Conservation (phyloP, 2,113 vertebrate genomes). For the Trichomycterus rosablanca region DNA sequence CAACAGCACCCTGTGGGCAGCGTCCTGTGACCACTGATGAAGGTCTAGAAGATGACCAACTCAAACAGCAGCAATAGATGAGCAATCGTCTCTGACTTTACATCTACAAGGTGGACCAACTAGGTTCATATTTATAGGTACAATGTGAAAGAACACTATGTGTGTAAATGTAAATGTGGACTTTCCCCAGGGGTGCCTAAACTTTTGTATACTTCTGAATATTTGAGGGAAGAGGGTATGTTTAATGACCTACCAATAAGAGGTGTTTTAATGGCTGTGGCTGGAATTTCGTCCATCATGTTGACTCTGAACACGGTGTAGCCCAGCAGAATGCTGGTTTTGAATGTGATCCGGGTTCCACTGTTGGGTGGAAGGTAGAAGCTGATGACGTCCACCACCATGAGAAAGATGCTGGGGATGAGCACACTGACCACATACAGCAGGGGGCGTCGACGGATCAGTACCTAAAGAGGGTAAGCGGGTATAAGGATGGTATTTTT, state of each 20-base stretch:
- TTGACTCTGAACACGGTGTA: constrained; percentile 82
- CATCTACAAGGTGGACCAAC: too few species aligned
- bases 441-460: constrained; percentile 77
- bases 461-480: constrained; percentile 57
- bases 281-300: constrained; percentile 71
- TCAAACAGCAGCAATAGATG: too few species aligned
- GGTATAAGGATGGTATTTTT: background rate
- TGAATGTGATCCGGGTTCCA: constrained; percentile 72
- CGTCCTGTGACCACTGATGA: too few species aligned
- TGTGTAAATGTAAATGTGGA: too few species aligned
- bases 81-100: too few species aligned
- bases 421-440: constrained; percentile 76
- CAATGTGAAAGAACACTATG: too few species aligned
- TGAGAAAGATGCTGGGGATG: constrained; percentile 79
- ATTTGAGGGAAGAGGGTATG: too few species aligned
- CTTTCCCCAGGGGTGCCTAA: too few species aligned
- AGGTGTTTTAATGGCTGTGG: constrained; percentile 62
- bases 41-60: too few species aligned
- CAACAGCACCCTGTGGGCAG: too few species aligned
- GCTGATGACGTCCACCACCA: constrained; percentile 78
- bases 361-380: constrained; percentile 80
- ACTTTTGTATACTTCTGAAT: too few species aligned
- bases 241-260: constrained; percentile 68
- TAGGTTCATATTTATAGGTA: too few species aligned
- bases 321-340: constrained; percentile 79